Base-by-base conservation (phyloP, 2,797 vertebrate genomes). In the Coracias cyanogaster region DNA sequence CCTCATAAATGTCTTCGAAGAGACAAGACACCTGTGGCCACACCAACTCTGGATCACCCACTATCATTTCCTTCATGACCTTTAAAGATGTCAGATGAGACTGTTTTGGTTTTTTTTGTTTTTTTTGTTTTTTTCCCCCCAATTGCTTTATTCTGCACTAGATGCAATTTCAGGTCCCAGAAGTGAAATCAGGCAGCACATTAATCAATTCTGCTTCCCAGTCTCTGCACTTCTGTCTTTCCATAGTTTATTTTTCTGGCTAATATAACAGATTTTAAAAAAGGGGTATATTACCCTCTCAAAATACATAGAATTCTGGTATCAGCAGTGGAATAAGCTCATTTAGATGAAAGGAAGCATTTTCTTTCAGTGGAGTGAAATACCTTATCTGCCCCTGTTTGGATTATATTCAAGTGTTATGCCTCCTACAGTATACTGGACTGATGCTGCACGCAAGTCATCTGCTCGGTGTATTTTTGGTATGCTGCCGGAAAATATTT, bases 141-240 rank as follows among this genome's bases (percentile, higher is more conserved):
- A 65, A 77, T 69, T 93, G 48, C 45, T 97, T 97, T 91, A 88
- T 96, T 95, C 86, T 91, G 94, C 85, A 52, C 70, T 43, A 73
- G 89, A 94, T 93, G 73, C 89, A 94, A 93, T 97, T 96, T 95
- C 80, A 94, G 71, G 67, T 89, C 94, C 93, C 93, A 92, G 78
- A 95, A 97, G 92, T 89, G 92, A 97, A 97, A 97, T 97, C 96
- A 90, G 95, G 85, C 85, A 95, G 83, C 91, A 81, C 94, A 97
- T 98, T 97, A 95, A 97, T 97, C 97, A 98, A 35, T 37, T 55
- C 57, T 64, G 65, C 72, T 94, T 94, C 70, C 78, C 20, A 80
- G 74, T 28, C 85, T 88, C 85, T 79, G 82, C 28, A 60, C 62
- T 97, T 83, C 71, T 82, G 81, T 39, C 28, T 17, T 79, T 67